Conservation (phyloP, 2,888 invertebrate species). For the Chymomyza procnemis region DNA sequence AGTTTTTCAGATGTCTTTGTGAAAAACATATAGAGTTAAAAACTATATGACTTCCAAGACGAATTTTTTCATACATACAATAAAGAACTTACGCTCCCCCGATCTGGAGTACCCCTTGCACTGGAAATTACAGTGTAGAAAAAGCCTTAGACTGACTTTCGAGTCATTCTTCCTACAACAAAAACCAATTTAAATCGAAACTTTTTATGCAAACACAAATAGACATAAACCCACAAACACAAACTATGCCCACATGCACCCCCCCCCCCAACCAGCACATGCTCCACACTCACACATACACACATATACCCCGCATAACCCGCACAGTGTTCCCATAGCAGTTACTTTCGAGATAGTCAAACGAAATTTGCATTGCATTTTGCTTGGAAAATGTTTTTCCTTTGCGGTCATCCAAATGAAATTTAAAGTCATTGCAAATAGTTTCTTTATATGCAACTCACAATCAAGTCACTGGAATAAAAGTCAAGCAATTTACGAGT, state of each 20-base stretch:
- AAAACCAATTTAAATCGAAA: constrained; percentile 9
- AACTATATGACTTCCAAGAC: no score
- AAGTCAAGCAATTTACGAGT: constrained; percentile 15
- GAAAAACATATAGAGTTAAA: no score
- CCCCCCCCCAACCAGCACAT: no score
- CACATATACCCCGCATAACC: not conserved
- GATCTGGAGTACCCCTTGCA: no score
- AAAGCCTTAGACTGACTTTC: not conserved
- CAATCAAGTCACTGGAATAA: not conserved
- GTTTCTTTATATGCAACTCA: not conserved
- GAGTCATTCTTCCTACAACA: constrained; percentile 6
- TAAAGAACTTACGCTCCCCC: no score
- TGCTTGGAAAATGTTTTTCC: constrained; percentile 18
- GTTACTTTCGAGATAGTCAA: constrained; percentile 25
- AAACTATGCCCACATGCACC: not conserved
- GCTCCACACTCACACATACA: not conserved
- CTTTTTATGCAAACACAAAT: not conserved
- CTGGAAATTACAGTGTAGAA: not conserved
- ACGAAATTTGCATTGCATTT: constrained; percentile 30
- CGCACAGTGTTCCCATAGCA: constrained; percentile 39
- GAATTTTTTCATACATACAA: no score
- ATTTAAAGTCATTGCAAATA: constrained; percentile 9
- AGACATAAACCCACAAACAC: constrained; percentile 9
- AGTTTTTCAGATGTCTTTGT: no score
- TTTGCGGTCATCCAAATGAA: constrained; percentile 23